Evolutionary conservation across 2,113 vertebrate genomes (phyloP), one percentile per base, ranked within the genome.

Genomic region (Corythoichthys intestinalis): DNA sequence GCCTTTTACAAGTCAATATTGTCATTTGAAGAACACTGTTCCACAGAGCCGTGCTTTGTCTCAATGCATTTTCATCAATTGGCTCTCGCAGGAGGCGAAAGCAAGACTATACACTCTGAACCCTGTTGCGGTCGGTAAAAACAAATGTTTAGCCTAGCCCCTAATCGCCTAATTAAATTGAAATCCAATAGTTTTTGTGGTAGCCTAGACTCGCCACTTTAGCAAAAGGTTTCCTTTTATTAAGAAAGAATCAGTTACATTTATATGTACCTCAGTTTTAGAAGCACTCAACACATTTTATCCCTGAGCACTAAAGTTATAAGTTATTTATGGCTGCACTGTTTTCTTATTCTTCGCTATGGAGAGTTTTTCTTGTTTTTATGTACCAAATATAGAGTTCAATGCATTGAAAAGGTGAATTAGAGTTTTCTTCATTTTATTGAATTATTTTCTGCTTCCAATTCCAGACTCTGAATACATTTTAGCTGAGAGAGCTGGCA

Each of bases 1-100:
- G 38, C 66, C 59, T 46, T 74, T 78, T 72, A 58, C 71, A 73
- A 72, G 69, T 83, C 74, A 66, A 60, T 63, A 78, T 61, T 46
- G 17, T 72, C 49, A 75, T 34, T 65, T n/a, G 60, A 64, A 64
- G 63, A 67, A 74, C 46, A 61, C 60, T 70, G 62, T 75, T 48
- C 66, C 38, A 53, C 2, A 35, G 44, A 9, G 37, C 65, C 34
- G 47, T 74, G 53, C 50, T 35, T 65, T 4, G 38, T 66, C 66
- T 66, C 48, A 6, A 38, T 75, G 57, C 49, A 56, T 67, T 75
- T 69, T 78, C 57, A 76, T 76, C 63, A 69, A 61, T 37, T 38
- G 2, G 17, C 12, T 8, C 56, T 63, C 35, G 60, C 20, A 15
- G 53, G 20, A 35, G 65, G 17, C 65, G 53, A 1, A 38, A 44